Conservation (phyloP, 1,140 invertebrate species). For the Yoshiicerus persimilis region DNA sequence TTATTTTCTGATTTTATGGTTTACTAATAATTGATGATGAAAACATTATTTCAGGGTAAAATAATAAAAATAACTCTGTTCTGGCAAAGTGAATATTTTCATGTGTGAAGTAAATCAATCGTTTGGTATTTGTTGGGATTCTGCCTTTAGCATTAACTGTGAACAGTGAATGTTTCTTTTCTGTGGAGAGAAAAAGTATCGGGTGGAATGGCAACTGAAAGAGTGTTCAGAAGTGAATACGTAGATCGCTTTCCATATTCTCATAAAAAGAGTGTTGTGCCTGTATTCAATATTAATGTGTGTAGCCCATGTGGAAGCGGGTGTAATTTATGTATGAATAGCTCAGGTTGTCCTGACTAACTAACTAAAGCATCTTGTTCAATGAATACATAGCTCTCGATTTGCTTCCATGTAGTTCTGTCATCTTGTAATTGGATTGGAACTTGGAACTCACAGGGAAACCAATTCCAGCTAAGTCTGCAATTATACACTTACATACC, state of each 20-base stretch:
- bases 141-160: too few species aligned
- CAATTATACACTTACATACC: neutral
- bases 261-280: neutral
- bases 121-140: too few species aligned
- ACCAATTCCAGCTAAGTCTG: neutral
- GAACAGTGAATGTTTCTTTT: too few species aligned
- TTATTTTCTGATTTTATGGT: too few species aligned
- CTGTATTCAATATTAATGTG: neutral
- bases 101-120: too few species aligned
- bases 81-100: too few species aligned
- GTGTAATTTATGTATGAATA: neutral
- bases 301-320: neutral
- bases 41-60: too few species aligned
- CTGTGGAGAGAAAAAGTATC: too few species aligned
- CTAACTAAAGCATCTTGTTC: neutral
- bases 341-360: neutral
- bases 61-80: too few species aligned
- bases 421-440: neutral
- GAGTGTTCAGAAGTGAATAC: neutral
- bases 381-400: neutral
- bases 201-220: neutral
- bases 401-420: neutral
- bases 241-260: neutral
- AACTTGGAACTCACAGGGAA: neutral
- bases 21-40: too few species aligned